phyloP scores from a whole-genome alignment of 2,797 vertebrate genomes.

The Aratinga solstitialis region DNA sequence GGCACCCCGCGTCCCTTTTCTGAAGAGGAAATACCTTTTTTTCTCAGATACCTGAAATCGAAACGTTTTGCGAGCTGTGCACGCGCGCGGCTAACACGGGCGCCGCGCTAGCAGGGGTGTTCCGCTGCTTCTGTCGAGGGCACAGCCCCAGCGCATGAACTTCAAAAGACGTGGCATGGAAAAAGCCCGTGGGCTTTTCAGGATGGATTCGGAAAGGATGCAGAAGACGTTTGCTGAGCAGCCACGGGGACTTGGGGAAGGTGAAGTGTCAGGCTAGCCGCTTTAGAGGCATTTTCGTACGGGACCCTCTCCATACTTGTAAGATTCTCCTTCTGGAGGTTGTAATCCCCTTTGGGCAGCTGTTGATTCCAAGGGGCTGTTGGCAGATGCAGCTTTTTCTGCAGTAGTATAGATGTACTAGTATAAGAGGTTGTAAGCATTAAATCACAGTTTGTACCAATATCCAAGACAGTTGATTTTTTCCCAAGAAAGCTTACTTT shows the following conservation, averaged over 20 bases:
- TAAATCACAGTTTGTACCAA: background rate
- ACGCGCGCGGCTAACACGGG: background rate
- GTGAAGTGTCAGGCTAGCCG: background rate
- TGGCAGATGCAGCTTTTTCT: background rate
- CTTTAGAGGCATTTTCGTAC: background rate
- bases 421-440: background rate
- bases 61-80: background rate
- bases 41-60: rapidly evolving
- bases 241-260: background rate
- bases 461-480: background rate
- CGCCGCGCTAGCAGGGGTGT: background rate
- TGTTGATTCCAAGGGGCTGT: background rate
- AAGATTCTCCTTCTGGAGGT: background rate
- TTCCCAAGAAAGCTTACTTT: slow-evolving; percentile 22
- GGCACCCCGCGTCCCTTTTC: rapidly evolving
- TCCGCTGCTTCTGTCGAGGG: background rate
- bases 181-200: background rate
- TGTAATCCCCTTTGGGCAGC: background rate
- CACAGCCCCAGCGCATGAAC: background rate
- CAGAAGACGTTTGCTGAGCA: background rate
- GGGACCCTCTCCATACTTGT: no score
- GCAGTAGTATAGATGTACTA: background rate
- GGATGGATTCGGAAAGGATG: background rate
- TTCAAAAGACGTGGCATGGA: rapidly evolving
- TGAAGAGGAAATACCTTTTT: rapidly evolving